phyloP scores from a whole-genome alignment of 2,797 vertebrate genomes.

The Anabas testudineus region DNA sequence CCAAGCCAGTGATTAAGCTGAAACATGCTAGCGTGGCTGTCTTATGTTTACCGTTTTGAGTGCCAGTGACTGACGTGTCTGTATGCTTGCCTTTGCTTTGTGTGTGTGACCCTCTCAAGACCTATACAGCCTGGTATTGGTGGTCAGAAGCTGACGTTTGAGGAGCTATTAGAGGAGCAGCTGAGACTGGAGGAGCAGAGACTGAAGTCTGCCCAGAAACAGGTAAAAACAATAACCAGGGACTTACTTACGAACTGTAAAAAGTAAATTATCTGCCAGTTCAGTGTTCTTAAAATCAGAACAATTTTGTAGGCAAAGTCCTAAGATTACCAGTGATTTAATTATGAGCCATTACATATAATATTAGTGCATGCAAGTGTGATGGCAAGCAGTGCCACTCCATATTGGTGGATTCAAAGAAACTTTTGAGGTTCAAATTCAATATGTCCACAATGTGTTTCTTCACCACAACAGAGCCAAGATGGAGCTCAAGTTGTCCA shows the following conservation, averaged over 20 bases:
- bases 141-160: slow-evolving; percentile 90
- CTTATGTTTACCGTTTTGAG: neutral
- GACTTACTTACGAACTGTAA: neutral
- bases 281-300: too few species aligned
- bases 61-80: neutral
- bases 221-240: slow-evolving; percentile 63
- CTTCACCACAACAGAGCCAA: slow-evolving; percentile 44
- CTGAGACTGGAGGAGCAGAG: slow-evolving; percentile 90
- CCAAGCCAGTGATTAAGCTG: neutral
- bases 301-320: too few species aligned
- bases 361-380: too few species aligned
- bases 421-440: too few species aligned
- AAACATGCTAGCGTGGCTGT: neutral
- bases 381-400: neutral
- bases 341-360: too few species aligned
- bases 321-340: too few species aligned
- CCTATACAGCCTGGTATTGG: slow-evolving; percentile 88
- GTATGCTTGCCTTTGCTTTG: neutral
- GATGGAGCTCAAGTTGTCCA: slow-evolving; percentile 30
- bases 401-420: neutral
- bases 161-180: slow-evolving; percentile 95
- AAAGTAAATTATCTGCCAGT: neutral
- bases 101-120: slow-evolving; percentile 70
- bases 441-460: neutral
- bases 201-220: slow-evolving; percentile 69